Evolutionary conservation across 2,888 invertebrate species (phyloP).

Genomic region (Galerucella pusilla): DNA sequence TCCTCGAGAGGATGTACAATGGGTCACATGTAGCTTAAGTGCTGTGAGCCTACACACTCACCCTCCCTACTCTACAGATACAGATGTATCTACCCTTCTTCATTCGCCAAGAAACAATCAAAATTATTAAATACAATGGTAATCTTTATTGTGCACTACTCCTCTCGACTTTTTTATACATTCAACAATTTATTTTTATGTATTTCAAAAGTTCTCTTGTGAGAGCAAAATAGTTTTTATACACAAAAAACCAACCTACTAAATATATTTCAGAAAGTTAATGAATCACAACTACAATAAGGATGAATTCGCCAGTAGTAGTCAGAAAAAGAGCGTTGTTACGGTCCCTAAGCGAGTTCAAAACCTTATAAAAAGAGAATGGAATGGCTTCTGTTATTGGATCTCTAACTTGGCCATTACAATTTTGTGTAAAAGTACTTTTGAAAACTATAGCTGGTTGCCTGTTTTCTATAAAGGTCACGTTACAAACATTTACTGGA

Average conservation of each 20-base stretch:
- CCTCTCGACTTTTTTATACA: too few relatives aligned
- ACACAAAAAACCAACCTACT: background rate
- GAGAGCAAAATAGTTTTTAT: background rate
- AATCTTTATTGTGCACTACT: too few relatives aligned
- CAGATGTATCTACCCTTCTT: too few relatives aligned
- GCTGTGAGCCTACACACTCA: too few relatives aligned
- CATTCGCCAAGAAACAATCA: too few relatives aligned
- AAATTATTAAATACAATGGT: too few relatives aligned
- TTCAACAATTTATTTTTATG: too few relatives aligned
- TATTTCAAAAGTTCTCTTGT: too few relatives aligned
- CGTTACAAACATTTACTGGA: conserved; percentile 34
- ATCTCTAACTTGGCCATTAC: conserved; percentile 38
- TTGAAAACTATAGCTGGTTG: conserved; percentile 29
- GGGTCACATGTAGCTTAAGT: too few relatives aligned
- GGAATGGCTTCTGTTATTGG: conserved; percentile 38
- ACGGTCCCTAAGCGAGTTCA: conserved; percentile 35
- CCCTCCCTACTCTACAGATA: too few relatives aligned
- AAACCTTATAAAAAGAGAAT: conserved; percentile 41
- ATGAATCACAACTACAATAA: conserved; percentile 38
- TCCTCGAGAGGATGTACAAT: too few relatives aligned
- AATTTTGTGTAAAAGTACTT: conserved; percentile 40
- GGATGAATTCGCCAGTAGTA: conserved; percentile 32
- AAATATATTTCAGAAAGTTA: conserved; percentile 31
- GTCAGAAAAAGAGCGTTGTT: conserved; percentile 33
- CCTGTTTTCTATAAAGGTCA: conserved; percentile 33